These are phyloP conservation scores for Teleopsis dalmanni DNA, from an alignment of 1,140 invertebrate genomes.

Conservation along the genomic window DNA sequence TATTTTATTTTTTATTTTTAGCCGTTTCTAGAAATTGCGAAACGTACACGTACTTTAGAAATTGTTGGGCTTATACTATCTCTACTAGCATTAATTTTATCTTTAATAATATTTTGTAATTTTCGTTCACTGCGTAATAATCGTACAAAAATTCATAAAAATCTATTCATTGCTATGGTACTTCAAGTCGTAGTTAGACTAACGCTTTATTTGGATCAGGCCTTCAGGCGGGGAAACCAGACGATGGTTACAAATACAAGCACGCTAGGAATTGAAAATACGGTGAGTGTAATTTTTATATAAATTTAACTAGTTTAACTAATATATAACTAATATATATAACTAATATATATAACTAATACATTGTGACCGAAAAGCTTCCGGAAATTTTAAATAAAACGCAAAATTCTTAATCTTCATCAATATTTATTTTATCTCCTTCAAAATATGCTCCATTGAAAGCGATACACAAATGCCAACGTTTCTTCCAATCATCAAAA, in stretches of 20 bases:
- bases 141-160: slow-evolving; percentile 79
- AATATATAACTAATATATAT: too few species aligned
- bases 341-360: too few species aligned
- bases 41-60: slow-evolving; percentile 67
- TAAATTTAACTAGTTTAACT: too few species aligned
- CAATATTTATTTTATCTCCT: too few species aligned
- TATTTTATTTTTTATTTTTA: slow-evolving; percentile 1
- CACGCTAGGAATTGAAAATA: slow-evolving; percentile 63
- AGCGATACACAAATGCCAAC: too few species aligned
- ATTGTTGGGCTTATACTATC: slow-evolving; percentile 75
- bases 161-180: slow-evolving; percentile 79
- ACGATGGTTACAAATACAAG: slow-evolving; percentile 26
- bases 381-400: too few species aligned
- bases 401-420: too few species aligned
- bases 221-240: slow-evolving; percentile 46
- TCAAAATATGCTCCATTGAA: too few species aligned
- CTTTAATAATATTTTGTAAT: slow-evolving; percentile 69
- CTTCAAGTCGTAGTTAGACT: slow-evolving; percentile 78
- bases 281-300: slow-evolving; percentile 50
- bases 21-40: slow-evolving; percentile 54
- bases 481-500: too few species aligned
- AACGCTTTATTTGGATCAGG: slow-evolving; percentile 78
- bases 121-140: slow-evolving; percentile 78
- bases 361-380: too few species aligned
- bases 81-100: slow-evolving; percentile 63